These are phyloP conservation scores for Arge pagana DNA, from an alignment of 2,888 invertebrate species.

Conservation along the genomic window DNA sequence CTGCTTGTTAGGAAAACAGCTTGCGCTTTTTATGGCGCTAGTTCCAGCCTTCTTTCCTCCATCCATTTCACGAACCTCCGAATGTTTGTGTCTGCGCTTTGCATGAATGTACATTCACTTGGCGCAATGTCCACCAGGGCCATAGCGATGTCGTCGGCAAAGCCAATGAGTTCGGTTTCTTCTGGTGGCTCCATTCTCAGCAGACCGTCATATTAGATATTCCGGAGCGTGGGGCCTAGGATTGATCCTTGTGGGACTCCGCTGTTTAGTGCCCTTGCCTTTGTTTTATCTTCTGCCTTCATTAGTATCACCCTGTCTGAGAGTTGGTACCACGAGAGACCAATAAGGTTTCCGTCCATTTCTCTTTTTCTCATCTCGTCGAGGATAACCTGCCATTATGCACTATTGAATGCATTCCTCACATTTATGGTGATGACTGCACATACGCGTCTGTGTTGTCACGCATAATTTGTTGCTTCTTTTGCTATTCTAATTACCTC, in stretches of 20 bases:
- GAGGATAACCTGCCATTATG: constrained; percentile 27
- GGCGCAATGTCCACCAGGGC: constrained; percentile 13
- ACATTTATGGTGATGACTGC: too few relatives aligned
- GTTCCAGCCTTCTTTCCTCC: too few relatives aligned
- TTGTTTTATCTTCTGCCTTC: constrained; percentile 12
- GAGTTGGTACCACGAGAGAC: constrained; percentile 19
- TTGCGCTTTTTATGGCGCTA: constrained; percentile 29
- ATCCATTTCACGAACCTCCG: constrained; percentile 15
- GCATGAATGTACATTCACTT: constrained; percentile 4
- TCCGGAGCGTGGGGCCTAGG: too few relatives aligned
- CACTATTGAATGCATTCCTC: too few relatives aligned
- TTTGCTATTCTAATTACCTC: constrained; percentile 9
- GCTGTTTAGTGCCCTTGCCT: constrained; percentile 1
- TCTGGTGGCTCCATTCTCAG: constrained; percentile 16
- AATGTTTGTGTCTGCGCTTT: constrained; percentile 10
- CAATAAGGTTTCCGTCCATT: constrained; percentile 12
- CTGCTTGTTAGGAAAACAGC: constrained; percentile 20
- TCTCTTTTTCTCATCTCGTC: constrained; percentile 14
- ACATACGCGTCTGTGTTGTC: constrained; percentile 18
- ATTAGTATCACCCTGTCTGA: constrained; percentile 19
- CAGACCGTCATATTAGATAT: constrained; percentile 25
- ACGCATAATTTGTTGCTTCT: not conserved
- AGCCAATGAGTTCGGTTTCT: too few relatives aligned
- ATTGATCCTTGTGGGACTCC: constrained; percentile 31
- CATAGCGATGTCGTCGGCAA: constrained; percentile 20